Base-by-base conservation (phyloP, 2,113 vertebrate species). In the Siniperca knerii region DNA sequence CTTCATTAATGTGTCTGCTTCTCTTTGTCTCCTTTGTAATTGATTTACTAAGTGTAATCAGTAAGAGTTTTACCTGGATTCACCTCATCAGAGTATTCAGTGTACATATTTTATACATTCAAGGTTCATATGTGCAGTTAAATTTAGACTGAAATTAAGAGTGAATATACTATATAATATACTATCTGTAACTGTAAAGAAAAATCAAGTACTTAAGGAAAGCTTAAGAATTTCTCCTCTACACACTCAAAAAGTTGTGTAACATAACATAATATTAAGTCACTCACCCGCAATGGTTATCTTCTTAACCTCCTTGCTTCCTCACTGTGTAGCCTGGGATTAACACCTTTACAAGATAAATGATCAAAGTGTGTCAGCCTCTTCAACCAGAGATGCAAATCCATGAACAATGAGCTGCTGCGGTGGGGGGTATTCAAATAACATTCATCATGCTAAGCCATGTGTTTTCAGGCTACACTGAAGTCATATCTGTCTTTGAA, bases 321-420 rank as follows among this genome's bases (percentile, higher is more conserved):
- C 44, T 52, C 29, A 44, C 61, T 42, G 55, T 18, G 50, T 4
- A 64, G 40, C 16, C 55, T 71, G 33, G 1, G 12, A 71, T 70
- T 37, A 44, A 82, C 54, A 66, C 70, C 42, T 75, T 75, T 12
- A 75, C 58, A 8, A 25, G 72, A 48, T 25, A 29, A 35, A 79
- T 75, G 4, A 64, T 40, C 11, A 85, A 50, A 77, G n/a, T 50
- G 23, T 75, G 15, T 40, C 48, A 16, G 40, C 10, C 40, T 60
- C 2, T 73, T 83, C 13, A 68, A n/a, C 13, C 75, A 60, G 33
- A 66, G 42, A 90, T 90, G 83, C 90, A 90, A 91, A 91, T 89
- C 60, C 6, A 61, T 25, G 64, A 57, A 33, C 29, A 71, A 4
- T 29, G 50, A 82, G 46, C 33, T 60, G 40, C 58, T 66, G 46